Conservation (phyloP, 2,797 vertebrate species). For the Oreortyx pictus region DNA sequence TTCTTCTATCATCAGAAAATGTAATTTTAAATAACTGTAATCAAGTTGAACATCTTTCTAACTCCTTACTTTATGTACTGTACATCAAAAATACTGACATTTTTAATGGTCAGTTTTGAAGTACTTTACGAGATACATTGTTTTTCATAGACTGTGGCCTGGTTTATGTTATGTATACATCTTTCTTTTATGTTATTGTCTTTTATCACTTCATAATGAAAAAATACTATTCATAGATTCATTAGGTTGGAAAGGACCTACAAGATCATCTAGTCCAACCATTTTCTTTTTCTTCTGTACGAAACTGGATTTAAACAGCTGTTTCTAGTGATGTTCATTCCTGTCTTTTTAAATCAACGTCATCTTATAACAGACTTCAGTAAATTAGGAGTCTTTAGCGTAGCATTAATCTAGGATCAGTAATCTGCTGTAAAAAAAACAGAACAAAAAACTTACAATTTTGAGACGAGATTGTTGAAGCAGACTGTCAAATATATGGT, state of each 20-base stretch:
- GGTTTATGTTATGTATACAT: not conserved
- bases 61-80: not conserved
- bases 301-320: constrained; percentile 20
- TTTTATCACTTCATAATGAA: not conserved
- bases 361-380: not conserved
- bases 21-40: not conserved
- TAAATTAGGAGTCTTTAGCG: constrained; percentile 14
- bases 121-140: not conserved
- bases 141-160: not conserved
- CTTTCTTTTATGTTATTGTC: not conserved
- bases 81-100: not conserved
- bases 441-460: not conserved
- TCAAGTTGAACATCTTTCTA: not conserved
- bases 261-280: too few species aligned
- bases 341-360: constrained; percentile 37
- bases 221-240: constrained; percentile 11
- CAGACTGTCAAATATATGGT: not conserved
- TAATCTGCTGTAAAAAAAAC: not conserved
- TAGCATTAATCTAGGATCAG: not conserved
- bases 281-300: not conserved
- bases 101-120: not conserved
- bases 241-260: too few species aligned
- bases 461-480: not conserved
- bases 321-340: constrained; percentile 26
- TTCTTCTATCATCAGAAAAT: not conserved